Conservation (phyloP, 2,888 invertebrate species). For the Margaritifera margaritifera region DNA sequence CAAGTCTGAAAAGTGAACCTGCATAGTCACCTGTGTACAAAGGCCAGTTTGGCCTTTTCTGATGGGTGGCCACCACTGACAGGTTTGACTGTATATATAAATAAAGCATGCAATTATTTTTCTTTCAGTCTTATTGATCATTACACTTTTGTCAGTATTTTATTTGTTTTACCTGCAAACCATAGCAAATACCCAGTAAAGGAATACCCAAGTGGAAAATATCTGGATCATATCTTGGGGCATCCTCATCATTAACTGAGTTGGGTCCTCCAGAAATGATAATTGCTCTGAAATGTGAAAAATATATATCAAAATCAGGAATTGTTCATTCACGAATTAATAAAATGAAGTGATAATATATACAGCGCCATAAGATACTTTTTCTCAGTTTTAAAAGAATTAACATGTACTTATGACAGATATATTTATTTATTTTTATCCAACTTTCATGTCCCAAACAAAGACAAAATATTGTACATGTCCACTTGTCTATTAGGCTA, state of each 20-base stretch:
- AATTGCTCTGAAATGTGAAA: conserved; percentile 81
- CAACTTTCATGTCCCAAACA: too few relatives aligned
- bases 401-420: too few relatives aligned
- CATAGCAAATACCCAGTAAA: conserved; percentile 97
- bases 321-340: too few relatives aligned
- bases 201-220: conserved; percentile 97
- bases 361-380: too few relatives aligned
- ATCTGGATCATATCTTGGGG: conserved; percentile 93
- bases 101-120: background rate
- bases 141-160: too few relatives aligned
- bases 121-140: too few relatives aligned
- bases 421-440: too few relatives aligned
- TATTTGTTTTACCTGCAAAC: conserved; percentile 82
- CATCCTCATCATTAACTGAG: conserved; percentile 95
- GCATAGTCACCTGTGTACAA: background rate
- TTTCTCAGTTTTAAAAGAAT: too few relatives aligned
- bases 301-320: too few relatives aligned
- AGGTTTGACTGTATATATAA: background rate
- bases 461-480: too few relatives aligned
- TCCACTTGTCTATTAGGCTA: too few relatives aligned
- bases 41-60: background rate
- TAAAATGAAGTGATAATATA: too few relatives aligned
- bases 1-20: background rate
- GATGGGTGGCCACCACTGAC: background rate
- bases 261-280: conserved; percentile 98